Conservation (phyloP, 2,888 invertebrate genomes). For the Escarpia spicata region DNA sequence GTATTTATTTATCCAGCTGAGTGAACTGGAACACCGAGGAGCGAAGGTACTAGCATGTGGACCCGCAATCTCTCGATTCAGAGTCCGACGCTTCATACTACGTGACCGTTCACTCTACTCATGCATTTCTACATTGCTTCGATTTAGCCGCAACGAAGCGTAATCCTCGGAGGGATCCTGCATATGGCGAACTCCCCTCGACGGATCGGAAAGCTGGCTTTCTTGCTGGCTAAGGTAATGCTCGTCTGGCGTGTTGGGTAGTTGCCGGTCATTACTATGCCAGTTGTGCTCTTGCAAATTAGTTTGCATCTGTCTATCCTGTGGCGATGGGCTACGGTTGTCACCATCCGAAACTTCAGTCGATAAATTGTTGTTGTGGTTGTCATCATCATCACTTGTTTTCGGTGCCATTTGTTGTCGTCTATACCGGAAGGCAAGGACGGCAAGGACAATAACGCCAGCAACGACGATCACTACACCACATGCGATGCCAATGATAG, state of each 20-base stretch:
- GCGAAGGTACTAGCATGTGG: too few species aligned
- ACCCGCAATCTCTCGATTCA: too few species aligned
- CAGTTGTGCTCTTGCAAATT: not conserved
- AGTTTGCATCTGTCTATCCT: not conserved
- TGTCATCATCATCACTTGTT: not conserved
- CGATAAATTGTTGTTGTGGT: not conserved
- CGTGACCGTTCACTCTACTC: too few species aligned
- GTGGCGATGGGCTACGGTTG: not conserved
- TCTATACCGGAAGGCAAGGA: not conserved
- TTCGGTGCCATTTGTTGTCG: not conserved
- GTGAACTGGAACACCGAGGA: too few species aligned
- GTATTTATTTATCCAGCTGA: too few species aligned
- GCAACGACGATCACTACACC: not conserved
- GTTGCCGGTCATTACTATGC: not conserved
- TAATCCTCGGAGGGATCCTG: too few species aligned
- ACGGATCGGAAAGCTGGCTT: too few species aligned
- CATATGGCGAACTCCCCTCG: too few species aligned
- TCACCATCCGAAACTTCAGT: not conserved
- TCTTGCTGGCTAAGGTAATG: too few species aligned
- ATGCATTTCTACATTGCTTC: too few species aligned
- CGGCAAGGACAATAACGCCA: not conserved
- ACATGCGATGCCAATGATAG: not conserved
- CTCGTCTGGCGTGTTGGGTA: not conserved
- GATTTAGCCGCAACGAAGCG: too few species aligned
- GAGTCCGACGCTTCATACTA: too few species aligned